Evolutionary conservation across 1,140 invertebrate genomes (phyloP).

Genomic region (Magallana gigas): DNA sequence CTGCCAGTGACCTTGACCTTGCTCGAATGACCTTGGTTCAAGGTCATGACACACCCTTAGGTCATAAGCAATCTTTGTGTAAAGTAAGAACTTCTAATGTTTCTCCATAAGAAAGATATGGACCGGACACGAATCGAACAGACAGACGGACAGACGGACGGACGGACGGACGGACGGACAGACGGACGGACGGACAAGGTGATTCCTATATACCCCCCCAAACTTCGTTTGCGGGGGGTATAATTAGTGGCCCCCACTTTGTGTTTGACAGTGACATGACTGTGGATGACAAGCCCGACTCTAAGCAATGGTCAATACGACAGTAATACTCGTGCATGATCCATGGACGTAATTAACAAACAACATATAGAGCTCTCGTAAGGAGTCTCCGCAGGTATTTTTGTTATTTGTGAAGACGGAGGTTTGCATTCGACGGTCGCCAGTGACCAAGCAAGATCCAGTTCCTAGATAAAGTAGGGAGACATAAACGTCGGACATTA

Average conservation of each 20-base stretch:
- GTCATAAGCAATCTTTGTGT: too few relatives aligned
- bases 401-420: neutral
- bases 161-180: too few relatives aligned
- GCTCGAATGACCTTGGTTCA: too few relatives aligned
- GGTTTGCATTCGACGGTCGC: neutral
- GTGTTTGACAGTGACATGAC: constrained; percentile 10
- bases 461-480: constrained; percentile 10
- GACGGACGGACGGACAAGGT: too few relatives aligned
- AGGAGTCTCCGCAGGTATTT: constrained; percentile 26
- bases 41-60: too few relatives aligned
- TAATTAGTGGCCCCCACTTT: constrained; percentile 10
- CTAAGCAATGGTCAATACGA: neutral
- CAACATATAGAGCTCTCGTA: neutral
- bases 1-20: too few relatives aligned
- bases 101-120: too few relatives aligned
- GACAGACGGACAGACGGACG: too few relatives aligned
- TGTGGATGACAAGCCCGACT: neutral
- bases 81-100: too few relatives aligned
- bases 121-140: too few relatives aligned
- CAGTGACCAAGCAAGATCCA: neutral
- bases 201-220: too few relatives aligned
- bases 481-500: constrained; percentile 13
- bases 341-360: constrained; percentile 10
- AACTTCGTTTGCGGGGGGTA: too few relatives aligned
- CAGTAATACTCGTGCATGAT: neutral